These are phyloP conservation scores for Catagonus wagneri DNA, from an alignment of 2,113 vertebrate species.

Conservation along the genomic window DNA sequence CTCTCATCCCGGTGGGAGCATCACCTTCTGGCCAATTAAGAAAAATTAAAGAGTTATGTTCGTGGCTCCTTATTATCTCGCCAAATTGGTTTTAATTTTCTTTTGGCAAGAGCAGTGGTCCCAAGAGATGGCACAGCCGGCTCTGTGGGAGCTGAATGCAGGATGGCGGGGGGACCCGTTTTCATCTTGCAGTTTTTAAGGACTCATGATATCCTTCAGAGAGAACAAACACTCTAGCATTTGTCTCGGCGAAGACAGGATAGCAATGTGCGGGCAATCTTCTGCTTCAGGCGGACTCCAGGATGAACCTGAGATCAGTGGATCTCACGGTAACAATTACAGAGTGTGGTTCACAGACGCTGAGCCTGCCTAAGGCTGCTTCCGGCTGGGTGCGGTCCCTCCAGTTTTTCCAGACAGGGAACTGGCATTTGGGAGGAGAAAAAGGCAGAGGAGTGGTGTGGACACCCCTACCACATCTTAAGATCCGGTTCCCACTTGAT, in stretches of 20 bases:
- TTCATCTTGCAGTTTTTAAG: conserved; percentile 67
- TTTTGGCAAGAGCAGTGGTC: conserved; percentile 79
- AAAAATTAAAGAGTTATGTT: conserved; percentile 82
- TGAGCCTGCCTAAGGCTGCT: conserved; percentile 2
- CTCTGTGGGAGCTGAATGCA: conserved; percentile 81
- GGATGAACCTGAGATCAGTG: neutral
- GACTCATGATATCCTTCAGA: neutral
- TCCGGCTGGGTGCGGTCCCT: neutral
- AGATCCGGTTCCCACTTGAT: conserved; percentile 43
- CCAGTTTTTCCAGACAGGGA: neutral
- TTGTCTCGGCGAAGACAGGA: conserved; percentile 28
- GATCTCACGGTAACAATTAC: neutral
- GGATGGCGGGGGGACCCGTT: conserved; percentile 58
- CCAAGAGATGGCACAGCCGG: conserved; percentile 78
- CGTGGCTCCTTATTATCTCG: conserved; percentile 79
- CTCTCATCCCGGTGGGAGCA: conserved; percentile 77
- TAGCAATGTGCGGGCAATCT: neutral
- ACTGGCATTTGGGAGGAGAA: neutral
- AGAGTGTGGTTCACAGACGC: neutral
- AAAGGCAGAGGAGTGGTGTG: conserved; percentile 21
- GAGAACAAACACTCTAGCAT: conserved; percentile 29
- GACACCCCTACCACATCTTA: neutral
- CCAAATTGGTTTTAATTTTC: conserved; percentile 87
- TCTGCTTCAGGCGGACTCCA: conserved; percentile 1
- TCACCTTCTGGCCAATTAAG: conserved; percentile 83